Evolutionary conservation across 2,888 invertebrate species (phyloP), one percentile per base, ranked within the genome.

Genomic region (Tenthredo livida): DNA sequence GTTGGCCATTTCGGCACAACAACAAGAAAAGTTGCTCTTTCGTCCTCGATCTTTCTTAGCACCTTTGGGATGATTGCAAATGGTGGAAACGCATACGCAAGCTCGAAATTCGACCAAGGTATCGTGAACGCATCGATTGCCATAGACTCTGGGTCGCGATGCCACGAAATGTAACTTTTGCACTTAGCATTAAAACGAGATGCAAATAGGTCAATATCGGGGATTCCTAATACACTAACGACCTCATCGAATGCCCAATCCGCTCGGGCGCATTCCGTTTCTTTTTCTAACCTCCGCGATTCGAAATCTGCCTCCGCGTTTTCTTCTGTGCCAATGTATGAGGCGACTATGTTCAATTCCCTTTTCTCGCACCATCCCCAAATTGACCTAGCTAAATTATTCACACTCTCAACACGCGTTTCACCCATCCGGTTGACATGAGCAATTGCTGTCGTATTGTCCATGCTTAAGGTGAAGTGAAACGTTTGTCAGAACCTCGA

Each of bases 391-490:
- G 47, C 47, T 47, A 47, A 47, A 47, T 47, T 47, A 47, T 2
- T 47, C 47, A 47, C 15, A 47, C 47, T 47, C 47, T 47, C 47
- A 47, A 47, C 47, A 47, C 47, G 47, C 47, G 47, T 47, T 12
- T 85, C 85, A 7, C 85, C 85, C 73, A 85, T 86, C 65, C 84
- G 78, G 70, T 88, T 88, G 4, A 87, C 85, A 25, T 86, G 86
- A 29, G 87, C 65, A 2, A 87, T 86, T 0, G 86, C 87, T 0
- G 87, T 87, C 3, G 85, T 86, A 58, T 87, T 88, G 17, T 86
- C 85, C 0, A 87, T 50, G 25, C 87, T 67, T 0, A 88, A 37
- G n/a, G n/a, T n/a, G n/a, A n/a, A n/a, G n/a, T n/a, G n/a, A n/a
- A n/a, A n/a, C n/a, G n/a, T n/a, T n/a, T n/a, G n/a, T n/a, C n/a